phyloP scores from a whole-genome alignment of 30 jellyfish, hydroid and myxozoan species.

The Pseudorhiza aurosa region DNA sequence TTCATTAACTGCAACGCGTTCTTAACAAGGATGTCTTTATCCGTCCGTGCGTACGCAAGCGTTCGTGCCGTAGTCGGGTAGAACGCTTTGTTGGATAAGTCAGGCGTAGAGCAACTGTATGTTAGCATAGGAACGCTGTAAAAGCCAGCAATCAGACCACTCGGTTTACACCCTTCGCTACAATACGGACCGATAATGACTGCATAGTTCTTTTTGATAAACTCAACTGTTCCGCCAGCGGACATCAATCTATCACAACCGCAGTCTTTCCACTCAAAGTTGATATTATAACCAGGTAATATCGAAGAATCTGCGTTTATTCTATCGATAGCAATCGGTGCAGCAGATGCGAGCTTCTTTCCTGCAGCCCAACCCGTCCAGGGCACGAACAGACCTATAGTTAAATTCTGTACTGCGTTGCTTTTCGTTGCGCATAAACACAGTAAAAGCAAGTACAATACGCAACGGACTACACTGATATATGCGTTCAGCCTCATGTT shows the following conservation, averaged over 20 bases:
- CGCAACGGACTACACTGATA: not conserved
- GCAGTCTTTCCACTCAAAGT: conserved; percentile 66
- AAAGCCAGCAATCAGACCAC: conserved; percentile 70
- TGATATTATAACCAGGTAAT: conserved; percentile 33
- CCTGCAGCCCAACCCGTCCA: conserved; percentile 99
- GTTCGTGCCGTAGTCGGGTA: conserved; percentile 95
- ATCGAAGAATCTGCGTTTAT: conserved; percentile 50
- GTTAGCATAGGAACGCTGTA: conserved; percentile 81
- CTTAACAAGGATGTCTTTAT: conserved; percentile 21
- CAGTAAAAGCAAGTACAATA: not conserved
- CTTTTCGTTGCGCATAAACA: not conserved
- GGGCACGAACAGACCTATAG: conserved; percentile 91
- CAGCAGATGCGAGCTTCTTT: conserved; percentile 71
- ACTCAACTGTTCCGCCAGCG: conserved; percentile 71
- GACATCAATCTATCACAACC: conserved; percentile 51
- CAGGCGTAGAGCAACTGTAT: conserved; percentile 79
- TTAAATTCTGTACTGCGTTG: conserved; percentile 53
- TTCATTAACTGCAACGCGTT: conserved; percentile 56
- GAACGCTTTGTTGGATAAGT: conserved; percentile 53
- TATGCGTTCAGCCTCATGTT: not conserved
- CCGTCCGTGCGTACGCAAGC: conserved; percentile 80
- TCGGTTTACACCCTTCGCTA: conserved; percentile 57
- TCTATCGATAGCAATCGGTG: conserved; percentile 65
- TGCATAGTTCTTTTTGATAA: conserved; percentile 18
- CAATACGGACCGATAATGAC: conserved; percentile 81